Conservation (phyloP, 37 sponge, comb jelly and placozoan genomes). For the Crambe crambe region DNA sequence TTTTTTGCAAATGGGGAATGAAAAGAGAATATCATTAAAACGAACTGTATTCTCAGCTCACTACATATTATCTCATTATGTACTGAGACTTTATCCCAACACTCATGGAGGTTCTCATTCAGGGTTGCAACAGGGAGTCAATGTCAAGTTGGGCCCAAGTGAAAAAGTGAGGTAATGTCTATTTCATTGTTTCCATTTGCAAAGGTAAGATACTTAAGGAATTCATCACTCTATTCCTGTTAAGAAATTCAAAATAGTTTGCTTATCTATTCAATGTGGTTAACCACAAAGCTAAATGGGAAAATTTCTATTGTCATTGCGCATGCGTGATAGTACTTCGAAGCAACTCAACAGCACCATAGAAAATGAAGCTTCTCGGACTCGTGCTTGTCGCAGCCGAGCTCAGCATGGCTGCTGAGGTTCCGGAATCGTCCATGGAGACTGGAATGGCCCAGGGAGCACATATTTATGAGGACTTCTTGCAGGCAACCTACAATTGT, state of each 20-base stretch:
- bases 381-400: not conserved
- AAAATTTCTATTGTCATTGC: constrained; percentile 4
- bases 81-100: no score
- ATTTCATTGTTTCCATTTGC: constrained; percentile 63
- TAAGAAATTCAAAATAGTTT: constrained; percentile 13
- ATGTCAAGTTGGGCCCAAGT: constrained; percentile 8
- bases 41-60: not conserved
- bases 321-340: not conserved
- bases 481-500: not conserved
- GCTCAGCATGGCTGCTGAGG: not conserved
- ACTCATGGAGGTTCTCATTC: constrained; percentile 61
- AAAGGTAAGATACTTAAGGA: constrained; percentile 55
- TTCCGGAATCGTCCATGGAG: not conserved
- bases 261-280: constrained; percentile 24
- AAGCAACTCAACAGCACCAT: not conserved
- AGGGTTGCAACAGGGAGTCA: constrained; percentile 73
- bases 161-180: constrained; percentile 37
- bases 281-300: constrained; percentile 26
- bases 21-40: not conserved
- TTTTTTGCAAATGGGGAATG: constrained; percentile 80
- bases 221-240: constrained; percentile 25
- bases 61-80: no score
- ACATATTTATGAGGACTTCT: not conserved
- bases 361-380: constrained; percentile 4
- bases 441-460: not conserved